Evolutionary conservation across 2,888 invertebrate species (phyloP), one percentile per base, ranked within the genome.

Genomic region (Platerodrilus igneus): DNA sequence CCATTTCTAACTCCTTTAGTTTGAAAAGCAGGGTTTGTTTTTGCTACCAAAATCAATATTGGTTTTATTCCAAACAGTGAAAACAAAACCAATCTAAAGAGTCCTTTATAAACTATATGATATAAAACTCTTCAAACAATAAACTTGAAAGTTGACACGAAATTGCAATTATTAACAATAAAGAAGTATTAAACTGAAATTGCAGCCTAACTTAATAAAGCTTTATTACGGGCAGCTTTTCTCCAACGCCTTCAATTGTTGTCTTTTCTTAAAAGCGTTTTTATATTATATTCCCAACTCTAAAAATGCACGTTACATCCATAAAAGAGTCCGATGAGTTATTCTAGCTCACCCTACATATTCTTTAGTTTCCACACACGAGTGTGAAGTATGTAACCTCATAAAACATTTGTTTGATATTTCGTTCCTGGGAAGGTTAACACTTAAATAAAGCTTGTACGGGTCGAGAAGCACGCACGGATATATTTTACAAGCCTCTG

Each of bases 81-180:
- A n/a, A n/a, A n/a, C n/a, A n/a, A n/a, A n/a, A n/a, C n/a, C n/a
- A n/a, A n/a, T n/a, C n/a, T n/a, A n/a, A n/a, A n/a, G n/a, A n/a
- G n/a, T n/a, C n/a, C n/a, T n/a, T n/a, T 28, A 28, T 17, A 28
- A 28, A 28, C 18, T 28, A 10, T 9, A 16, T 10, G 11, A 17
- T 28, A 28, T 28, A 28, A 17, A 28, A 28, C 16, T 28, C 18
- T 28, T 19, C 18, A 17, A 31, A 21, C 21, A 31, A 39, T 33
- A 33, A 9, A n/a, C n/a, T n/a, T n/a, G n/a, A 27, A 33, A 29
- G 26, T 27, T 30, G 18, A 41, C 52, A 55, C 53, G 55, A 51
- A 55, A 45, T 53, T 41, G 55, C 59, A 61, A 60, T 62, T 61
- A 61, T 60, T 59, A 60, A 58, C 58, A 57, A 60, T 59, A 58